Base-by-base conservation (phyloP, 2,797 vertebrate genomes). In the Dromococcyx pavoninus region DNA sequence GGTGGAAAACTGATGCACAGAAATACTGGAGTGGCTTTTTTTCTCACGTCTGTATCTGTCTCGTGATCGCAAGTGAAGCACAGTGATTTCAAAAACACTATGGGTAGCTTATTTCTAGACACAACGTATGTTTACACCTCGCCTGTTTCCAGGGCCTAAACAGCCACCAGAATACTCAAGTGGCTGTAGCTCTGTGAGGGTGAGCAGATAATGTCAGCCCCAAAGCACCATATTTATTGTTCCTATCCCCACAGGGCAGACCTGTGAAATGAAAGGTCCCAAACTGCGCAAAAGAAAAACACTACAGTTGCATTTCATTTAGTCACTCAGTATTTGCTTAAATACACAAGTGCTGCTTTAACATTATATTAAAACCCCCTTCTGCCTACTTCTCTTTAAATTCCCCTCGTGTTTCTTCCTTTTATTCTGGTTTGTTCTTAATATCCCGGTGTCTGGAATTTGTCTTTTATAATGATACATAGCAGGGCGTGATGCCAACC, bases 361-460 rank as follows among this genome's bases (percentile, higher is more conserved):
- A 32, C 32, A 1, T 35, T 66, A 10, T 39, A 30, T 73, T 64
- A 75, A 83, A 75, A 35, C 51, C 65, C 13, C 28, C 66, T 71
- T 28, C 28, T 13, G 41, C 46, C 58, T 86, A 19, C 56, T 72
- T 48, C 8, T 73, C 67, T 73, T 66, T 16, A 51, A 72, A 92
- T 84, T 92, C 51, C 30, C 78, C 35, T 23, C 2, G 1, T 51
- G 28, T 71, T 90, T 83, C 51, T 84, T 62, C 37, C 37, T 86
- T 81, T 95, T 53, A 43, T 53, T 91, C 57, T 79, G 62, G n/a
- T 50, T 86, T 87, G 33, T 44, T 79, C 43, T 73, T 77, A 67
- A 64, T 48, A 69, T 72, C 71, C 25, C 60, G 41, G 64, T 25
- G 60, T 32, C 92, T 93, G 92, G 90, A 70, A 64, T 87, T 85